Base-by-base conservation (phyloP, 2,888 invertebrate genomes). In the Andricus curvator region DNA sequence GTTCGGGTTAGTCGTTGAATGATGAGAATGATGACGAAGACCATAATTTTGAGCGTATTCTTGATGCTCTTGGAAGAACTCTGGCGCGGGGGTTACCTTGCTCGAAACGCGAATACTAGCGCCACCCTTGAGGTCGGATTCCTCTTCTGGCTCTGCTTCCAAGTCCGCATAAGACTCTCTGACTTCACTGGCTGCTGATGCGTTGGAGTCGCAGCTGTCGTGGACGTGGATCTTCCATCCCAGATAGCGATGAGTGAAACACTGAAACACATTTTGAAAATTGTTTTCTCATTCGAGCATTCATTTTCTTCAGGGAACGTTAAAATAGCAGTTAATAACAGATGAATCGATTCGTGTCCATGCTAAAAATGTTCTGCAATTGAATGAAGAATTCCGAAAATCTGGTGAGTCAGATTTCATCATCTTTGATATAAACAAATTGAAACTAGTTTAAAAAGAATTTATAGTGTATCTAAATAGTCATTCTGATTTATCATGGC, bases 191-290 rank as follows among this genome's bases (percentile, higher is more conserved):
- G 94, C 95, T 68, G 94, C 94, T 2, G 93, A 93, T 0, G 81
- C 76, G 25, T 91, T 89, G 25, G 91, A 92, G 85, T 97, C 96
- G 89, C 98, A 98, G 68, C 95, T 94, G 92, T 99, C 98, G 84
- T 96, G 94, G 1, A 99, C 97, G 92, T 97, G 96, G 88, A 99
- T 98, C 93, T 97, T 98, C 98, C 98, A 98, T 76, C 99, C 99
- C 89, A 99, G 95, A 91, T 98, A 96, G 84, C 98, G 96, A 93
- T 98, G 98, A 6, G 97, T 96, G 94, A 96, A 98, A 92, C 98
- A 98, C 96, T 99, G 94, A n/a, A 82, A 80, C 5, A 68, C 5
- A 68, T 66, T 66, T 66, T 48, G 17, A 48, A 48, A 15, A 48
- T 48, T 17, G 1, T 1, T 48, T 15, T 48, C 15, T 48, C 4